Evolutionary conservation across 2,113 vertebrate genomes (phyloP), one percentile per base, ranked within the genome.

Genomic region (Ictidomys tridecemlineatus): DNA sequence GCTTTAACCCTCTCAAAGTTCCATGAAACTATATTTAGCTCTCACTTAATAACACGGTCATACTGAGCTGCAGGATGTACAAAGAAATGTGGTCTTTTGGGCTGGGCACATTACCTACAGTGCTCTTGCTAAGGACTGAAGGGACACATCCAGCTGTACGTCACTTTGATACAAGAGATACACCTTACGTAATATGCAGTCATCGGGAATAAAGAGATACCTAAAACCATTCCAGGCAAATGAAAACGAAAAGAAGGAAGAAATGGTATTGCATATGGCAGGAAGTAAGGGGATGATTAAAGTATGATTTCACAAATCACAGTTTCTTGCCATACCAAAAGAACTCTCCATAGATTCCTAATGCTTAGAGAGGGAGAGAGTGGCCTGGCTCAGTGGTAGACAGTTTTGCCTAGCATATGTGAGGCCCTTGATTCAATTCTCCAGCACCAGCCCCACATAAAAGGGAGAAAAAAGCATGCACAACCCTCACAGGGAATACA

Each of bases 91-190:
- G 28, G 56, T 82, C 48, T 72, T 88, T 82, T 30, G 34, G 28
- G 37, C 78, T n/a, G 20, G 28, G n/a, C 11, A 39, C 34, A 16
- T 82, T 70, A 85, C 32, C 32, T 80, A 85, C 53, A 32, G 8
- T 42, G 92, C 28, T 94, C 10, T 83, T 73, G 20, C 82, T 69
- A 45, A 53, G 65, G 79, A 94, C 88, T 70, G 58, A 72, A 67
- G 56, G 67, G 63, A 51, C 51, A 13, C 26, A n/a, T 77, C 65
- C 53, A 82, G 18, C 84, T 63, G 8, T 34, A 4, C 39, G 42
- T 77, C 76, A n/a, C 56, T 74, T 39, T 51, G n/a, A 42, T 56
- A 79, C 2, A 69, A 61, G 24, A 92, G 34, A 42, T 72, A 34
- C 16, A 72, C 53, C n/a, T 65, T 51, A 80, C 87, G 30, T 84